A percentile compares a stretch with the other conserved stretches of the same genome.
Evolutionary conservation across 2,797 vertebrate genomes (phyloP).

Genomic region (Setipinna tenuifilis): DNA sequence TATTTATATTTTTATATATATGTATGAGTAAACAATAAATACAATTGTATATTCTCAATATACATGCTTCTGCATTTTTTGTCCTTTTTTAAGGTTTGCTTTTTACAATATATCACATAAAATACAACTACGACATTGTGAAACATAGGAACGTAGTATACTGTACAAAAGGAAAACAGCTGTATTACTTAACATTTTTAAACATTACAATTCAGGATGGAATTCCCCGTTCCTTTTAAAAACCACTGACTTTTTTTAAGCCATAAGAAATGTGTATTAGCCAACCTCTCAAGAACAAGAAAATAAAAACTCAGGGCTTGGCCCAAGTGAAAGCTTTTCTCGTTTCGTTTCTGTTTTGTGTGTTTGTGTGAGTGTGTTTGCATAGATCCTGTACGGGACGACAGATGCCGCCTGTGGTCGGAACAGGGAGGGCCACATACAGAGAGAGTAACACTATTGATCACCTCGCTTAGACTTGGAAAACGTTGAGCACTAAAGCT

Average conservation of each 20-base stretch:
- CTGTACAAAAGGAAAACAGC: slow-evolving; percentile 46
- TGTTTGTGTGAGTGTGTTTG: slow-evolving; percentile 62
- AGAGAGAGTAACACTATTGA: slow-evolving; percentile 58
- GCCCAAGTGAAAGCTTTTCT: slow-evolving; percentile 60
- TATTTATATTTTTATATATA: background rate
- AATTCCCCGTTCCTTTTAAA: slow-evolving; percentile 39
- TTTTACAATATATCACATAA: slow-evolving; percentile 64
- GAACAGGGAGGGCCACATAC: slow-evolving; percentile 22
- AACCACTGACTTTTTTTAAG: slow-evolving; percentile 30
- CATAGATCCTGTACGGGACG: slow-evolving; percentile 70
- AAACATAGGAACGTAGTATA: slow-evolving; percentile 62
- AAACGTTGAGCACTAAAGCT: slow-evolving; percentile 51
- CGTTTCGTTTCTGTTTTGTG: slow-evolving; percentile 54
- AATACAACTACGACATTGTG: slow-evolving; percentile 53
- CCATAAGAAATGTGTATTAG: slow-evolving; percentile 54
- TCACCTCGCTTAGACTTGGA: slow-evolving; percentile 61
- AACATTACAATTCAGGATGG: slow-evolving; percentile 41
- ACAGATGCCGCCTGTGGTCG: slow-evolving; percentile 41
- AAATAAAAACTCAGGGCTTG: slow-evolving; percentile 50
- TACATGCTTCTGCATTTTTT: slow-evolving; percentile 61
- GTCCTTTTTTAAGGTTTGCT: slow-evolving; percentile 11
- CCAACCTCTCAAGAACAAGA: slow-evolving; percentile 41
- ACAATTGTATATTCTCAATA: slow-evolving; percentile 70
- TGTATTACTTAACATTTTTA: slow-evolving; percentile 47
- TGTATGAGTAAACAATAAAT: slow-evolving; percentile 73